A percentile compares a stretch with the other conserved stretches of the same genome.
phyloP scores from a whole-genome alignment of 2,797 vertebrate species.

The Amblyopsis hoosieri region DNA sequence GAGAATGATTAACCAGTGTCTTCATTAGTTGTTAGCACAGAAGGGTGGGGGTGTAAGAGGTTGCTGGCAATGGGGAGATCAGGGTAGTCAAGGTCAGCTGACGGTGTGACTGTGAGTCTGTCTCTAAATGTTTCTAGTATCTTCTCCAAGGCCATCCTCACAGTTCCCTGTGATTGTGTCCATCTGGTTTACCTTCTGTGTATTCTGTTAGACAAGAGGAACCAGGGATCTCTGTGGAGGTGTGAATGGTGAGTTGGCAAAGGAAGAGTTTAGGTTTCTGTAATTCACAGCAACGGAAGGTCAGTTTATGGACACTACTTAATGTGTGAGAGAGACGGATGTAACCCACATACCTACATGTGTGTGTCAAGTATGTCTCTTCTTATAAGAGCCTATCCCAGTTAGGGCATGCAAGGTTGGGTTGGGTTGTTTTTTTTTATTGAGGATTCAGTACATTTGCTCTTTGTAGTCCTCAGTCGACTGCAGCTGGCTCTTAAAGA shows the following conservation, averaged over 20 bases:
- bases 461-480: conserved; percentile 34
- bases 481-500: conserved; percentile 59
- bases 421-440: conserved; percentile 12
- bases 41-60: background rate
- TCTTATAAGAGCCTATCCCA: background rate
- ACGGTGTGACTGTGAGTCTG: background rate
- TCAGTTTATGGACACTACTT: background rate
- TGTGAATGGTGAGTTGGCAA: too few relatives aligned
- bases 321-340: too few relatives aligned
- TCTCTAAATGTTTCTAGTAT: conserved; percentile 19
- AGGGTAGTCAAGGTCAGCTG: background rate
- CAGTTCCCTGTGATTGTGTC: background rate
- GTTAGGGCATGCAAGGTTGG: conserved; percentile 1
- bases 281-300: background rate
- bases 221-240: too few relatives aligned
- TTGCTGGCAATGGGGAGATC: background rate
- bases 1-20: conserved; percentile 14
- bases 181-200: background rate
- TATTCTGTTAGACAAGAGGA: background rate
- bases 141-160: conserved; percentile 7
- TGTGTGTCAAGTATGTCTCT: conserved; percentile 10
- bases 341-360: background rate
- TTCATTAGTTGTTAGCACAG: too few relatives aligned
- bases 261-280: too few relatives aligned
- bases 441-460: conserved; percentile 9